Base-by-base conservation (phyloP, 2,113 vertebrate genomes). In the Parus major region DNA sequence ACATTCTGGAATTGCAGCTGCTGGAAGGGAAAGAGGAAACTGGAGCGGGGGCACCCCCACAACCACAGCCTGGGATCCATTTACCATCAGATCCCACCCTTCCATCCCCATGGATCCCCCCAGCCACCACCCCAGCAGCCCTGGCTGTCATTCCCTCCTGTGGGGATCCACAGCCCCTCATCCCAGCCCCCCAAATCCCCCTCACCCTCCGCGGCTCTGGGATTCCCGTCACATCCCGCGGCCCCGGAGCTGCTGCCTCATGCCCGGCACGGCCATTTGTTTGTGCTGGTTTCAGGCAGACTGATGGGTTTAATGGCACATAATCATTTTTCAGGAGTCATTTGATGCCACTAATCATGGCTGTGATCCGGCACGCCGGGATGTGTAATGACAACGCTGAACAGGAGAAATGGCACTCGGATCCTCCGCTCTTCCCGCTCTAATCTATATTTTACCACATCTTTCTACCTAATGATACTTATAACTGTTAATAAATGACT, bases 291-390 rank as follows among this genome's bases (percentile, higher is more conserved):
- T 97, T 82, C 97, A 96, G 97, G 93, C 97, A 98, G 97, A 98
- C 97, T 97, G 95, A 98, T 98, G 98, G 91, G 92, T 97, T 97
- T 98, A 98, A 98, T 98, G 98, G 97, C 97, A 96, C 97, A 95
- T 97, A 95, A 98, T 98, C 97, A 98, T 98, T 97, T 98, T 97
- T 98, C 98, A 97, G 97, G 94, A 98, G 97, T 97, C 97, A 97
- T 97, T 97, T 97, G 98, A 98, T 96, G 98, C 97, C 94, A 95
- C 98, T 98, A 97, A 98, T 98, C 97, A 97, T 83, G 88, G 93
- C 73, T 7, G 96, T 95, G 97, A 98, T 96, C 81, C 22, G 91
- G 97, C 87, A 82, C 89, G 64, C 88, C 86, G 97, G 96, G 95
- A 93, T 56, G 91, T 76, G 64, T 93, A 96, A 97, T 97, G 98